These are phyloP conservation scores for Hapalemur alaotrensis DNA, from an alignment of 2,797 vertebrate genomes.

Conservation along the genomic window DNA sequence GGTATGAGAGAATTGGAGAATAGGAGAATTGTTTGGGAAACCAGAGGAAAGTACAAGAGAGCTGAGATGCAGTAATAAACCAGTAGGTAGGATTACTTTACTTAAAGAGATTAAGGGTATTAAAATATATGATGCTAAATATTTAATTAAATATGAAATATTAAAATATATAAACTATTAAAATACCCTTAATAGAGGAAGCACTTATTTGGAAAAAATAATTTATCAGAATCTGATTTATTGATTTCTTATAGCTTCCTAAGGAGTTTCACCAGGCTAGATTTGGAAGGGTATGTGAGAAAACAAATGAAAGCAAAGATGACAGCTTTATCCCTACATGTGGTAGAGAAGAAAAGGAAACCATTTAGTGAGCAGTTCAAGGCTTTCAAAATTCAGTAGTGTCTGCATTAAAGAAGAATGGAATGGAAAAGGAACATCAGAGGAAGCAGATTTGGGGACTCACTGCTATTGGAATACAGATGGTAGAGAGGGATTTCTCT, in stretches of 20 bases:
- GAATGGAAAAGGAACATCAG: neutral
- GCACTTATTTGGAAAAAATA: neutral
- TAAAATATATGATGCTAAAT: neutral
- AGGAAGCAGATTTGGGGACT: neutral
- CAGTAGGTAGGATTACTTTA: neutral
- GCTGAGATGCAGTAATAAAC: neutral
- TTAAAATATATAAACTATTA: neutral
- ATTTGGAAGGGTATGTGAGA: neutral
- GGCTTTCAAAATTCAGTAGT: neutral
- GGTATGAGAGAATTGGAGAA: neutral
- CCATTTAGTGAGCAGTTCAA: constrained; percentile 1
- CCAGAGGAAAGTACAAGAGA: neutral
- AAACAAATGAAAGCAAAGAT: constrained; percentile 23
- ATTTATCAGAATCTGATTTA: neutral
- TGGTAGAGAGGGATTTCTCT: neutral
- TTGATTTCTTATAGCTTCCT: neutral
- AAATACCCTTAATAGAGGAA: neutral
- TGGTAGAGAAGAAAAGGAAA: neutral
- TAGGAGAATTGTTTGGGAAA: neutral
- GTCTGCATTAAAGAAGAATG: neutral
- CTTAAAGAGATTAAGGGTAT: neutral
- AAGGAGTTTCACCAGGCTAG: neutral
- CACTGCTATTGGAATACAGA: neutral
- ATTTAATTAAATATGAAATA: neutral
- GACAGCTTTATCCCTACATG: neutral